phyloP scores from a whole-genome alignment of 2,888 invertebrate genomes.

The Lasioglossum vierecki region DNA sequence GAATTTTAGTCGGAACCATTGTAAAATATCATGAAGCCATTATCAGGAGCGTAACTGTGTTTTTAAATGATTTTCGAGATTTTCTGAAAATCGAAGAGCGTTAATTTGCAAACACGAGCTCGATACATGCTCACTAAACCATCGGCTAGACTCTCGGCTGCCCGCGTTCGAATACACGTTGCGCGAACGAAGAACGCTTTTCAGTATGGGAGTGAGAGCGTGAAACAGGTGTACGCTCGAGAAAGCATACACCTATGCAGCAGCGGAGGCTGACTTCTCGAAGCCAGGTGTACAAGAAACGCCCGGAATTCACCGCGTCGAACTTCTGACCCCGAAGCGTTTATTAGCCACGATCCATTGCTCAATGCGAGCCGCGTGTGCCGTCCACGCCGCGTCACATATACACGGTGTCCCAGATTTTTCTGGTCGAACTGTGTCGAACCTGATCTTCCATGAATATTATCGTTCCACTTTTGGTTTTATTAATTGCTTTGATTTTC shows the following conservation, averaged over 20 bases:
- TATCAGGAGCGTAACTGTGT: too few species aligned
- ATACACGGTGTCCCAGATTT: slow-evolving; percentile 15
- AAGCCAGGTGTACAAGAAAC: slow-evolving; percentile 68
- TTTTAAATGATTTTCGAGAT: background rate
- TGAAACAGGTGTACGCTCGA: slow-evolving; percentile 70
- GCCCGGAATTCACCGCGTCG: slow-evolving; percentile 65
- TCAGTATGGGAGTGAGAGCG: slow-evolving; percentile 59
- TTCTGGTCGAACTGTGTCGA: background rate
- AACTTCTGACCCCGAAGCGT: slow-evolving; percentile 71
- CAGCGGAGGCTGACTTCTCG: slow-evolving; percentile 47
- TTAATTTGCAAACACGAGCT: background rate
- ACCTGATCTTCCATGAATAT: background rate
- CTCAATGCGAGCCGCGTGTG: slow-evolving; percentile 59
- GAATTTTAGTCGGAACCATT: background rate
- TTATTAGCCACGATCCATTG: slow-evolving; percentile 67
- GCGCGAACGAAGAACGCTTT: slow-evolving; percentile 44
- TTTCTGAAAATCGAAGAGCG: background rate
- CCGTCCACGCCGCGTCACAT: slow-evolving; percentile 15
- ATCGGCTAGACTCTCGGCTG: slow-evolving; percentile 48
- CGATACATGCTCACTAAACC: slow-evolving; percentile 37
- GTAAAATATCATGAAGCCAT: background rate
- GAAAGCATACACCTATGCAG: slow-evolving; percentile 46
- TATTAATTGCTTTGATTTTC: background rate
- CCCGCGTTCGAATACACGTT: slow-evolving; percentile 30
- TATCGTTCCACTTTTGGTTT: background rate